These are phyloP conservation scores for Danio choprae DNA, from an alignment of 2,797 vertebrate genomes.

Conservation along the genomic window DNA sequence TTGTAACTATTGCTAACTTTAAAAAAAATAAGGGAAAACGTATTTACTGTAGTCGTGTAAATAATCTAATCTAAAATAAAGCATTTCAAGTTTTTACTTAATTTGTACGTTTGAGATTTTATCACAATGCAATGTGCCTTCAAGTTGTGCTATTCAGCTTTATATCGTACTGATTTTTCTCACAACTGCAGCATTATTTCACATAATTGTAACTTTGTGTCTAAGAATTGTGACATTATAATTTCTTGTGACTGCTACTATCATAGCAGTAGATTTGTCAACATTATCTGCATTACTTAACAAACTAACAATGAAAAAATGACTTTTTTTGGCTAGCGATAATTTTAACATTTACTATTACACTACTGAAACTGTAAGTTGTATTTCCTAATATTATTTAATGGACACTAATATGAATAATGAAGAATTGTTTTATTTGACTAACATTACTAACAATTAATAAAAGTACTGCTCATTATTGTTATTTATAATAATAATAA, in stretches of 20 bases:
- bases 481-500: too few species aligned
- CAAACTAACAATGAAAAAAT: background rate
- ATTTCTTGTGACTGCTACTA: too few species aligned
- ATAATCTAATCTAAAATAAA: too few species aligned
- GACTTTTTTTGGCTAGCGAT: background rate
- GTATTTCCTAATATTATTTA: background rate
- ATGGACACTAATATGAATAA: background rate
- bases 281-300: background rate
- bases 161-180: background rate
- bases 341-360: background rate
- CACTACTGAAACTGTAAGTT: background rate
- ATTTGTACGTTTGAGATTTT: too few species aligned
- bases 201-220: background rate
- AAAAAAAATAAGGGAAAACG: too few species aligned
- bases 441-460: background rate
- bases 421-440: background rate
- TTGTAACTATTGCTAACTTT: too few species aligned
- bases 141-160: background rate
- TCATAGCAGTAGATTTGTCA: too few species aligned
- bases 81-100: too few species aligned
- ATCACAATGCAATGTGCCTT: background rate
- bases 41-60: too few species aligned
- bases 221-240: background rate
- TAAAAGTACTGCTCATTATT: too few species aligned
- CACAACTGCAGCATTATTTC: background rate